A percentile compares a stretch with the other conserved stretches of the same genome.
Conservation (phyloP, 2,888 invertebrate species). For the Amaurobius ferox region DNA sequence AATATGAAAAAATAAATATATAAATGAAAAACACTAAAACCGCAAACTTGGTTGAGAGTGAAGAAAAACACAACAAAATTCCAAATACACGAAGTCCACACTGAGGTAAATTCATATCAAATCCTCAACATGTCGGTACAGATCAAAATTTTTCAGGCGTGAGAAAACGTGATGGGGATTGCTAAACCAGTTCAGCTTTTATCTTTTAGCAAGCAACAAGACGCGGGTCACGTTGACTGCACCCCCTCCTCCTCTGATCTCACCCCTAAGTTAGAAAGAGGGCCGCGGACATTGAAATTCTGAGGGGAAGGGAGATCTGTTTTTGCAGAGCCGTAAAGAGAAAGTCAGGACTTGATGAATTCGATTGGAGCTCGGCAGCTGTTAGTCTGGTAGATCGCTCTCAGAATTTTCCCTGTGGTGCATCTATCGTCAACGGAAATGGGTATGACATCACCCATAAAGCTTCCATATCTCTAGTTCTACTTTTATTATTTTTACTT, state of each 20-base stretch:
- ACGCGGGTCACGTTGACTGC: background rate
- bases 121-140: constrained; percentile 31
- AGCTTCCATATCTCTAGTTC: background rate
- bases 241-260: background rate
- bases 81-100: background rate
- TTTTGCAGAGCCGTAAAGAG: constrained; percentile 29
- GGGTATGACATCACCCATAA: constrained; percentile 23
- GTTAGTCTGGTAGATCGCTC: constrained; percentile 14
- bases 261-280: background rate
- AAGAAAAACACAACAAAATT: background rate
- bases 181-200: background rate
- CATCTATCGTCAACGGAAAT: constrained; percentile 49
- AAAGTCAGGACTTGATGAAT: constrained; percentile 39
- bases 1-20: background rate
- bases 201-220: background rate
- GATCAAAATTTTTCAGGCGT: constrained; percentile 48
- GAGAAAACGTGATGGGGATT: constrained; percentile 30
- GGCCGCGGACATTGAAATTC: background rate
- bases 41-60: background rate
- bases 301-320: constrained; percentile 23
- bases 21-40: background rate
- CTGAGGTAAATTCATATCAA: constrained; percentile 42
- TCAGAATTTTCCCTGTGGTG: constrained; percentile 7
- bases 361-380: constrained; percentile 51
- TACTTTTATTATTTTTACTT: background rate